A percentile compares a stretch with the other conserved stretches of the same genome.
Evolutionary conservation across 2,888 invertebrate genomes (phyloP).

Genomic region (Polydrusus cervinus): DNA sequence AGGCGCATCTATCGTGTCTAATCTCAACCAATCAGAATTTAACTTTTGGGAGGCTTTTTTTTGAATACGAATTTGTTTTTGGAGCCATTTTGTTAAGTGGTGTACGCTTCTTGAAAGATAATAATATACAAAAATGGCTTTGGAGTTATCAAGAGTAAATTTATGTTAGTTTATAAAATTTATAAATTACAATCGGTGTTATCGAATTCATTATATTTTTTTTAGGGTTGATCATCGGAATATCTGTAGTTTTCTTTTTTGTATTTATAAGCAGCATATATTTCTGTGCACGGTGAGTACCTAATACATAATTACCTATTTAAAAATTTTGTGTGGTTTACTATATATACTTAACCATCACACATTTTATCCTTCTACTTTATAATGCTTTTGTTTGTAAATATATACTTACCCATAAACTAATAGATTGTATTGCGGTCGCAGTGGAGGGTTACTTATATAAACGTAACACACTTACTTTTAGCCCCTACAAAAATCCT

Average conservation of each 20-base stretch:
- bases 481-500: no score
- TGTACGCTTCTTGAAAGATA: not conserved
- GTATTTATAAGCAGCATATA: slow-evolving; percentile 1
- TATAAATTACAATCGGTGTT: not conserved
- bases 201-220: not conserved
- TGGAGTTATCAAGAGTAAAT: not conserved
- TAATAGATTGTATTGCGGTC: no score
- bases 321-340: no score
- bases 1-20: not conserved
- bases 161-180: slow-evolving; percentile 4
- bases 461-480: no score
- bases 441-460: no score
- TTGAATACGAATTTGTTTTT: slow-evolving; percentile 6
- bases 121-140: slow-evolving; percentile 4
- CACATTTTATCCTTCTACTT: no score
- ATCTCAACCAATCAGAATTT: not conserved
- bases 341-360: no score
- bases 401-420: no score
- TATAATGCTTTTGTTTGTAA: no score
- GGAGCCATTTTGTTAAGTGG: not conserved
- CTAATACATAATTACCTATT: not conserved
- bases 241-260: not conserved
- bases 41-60: not conserved
- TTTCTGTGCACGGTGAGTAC: slow-evolving; percentile 25
- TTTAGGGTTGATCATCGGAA: slow-evolving; percentile 11